Evolutionary conservation across 2,888 invertebrate genomes (phyloP), one percentile per base, ranked within the genome.

Genomic region (Galerucella nymphaeae): DNA sequence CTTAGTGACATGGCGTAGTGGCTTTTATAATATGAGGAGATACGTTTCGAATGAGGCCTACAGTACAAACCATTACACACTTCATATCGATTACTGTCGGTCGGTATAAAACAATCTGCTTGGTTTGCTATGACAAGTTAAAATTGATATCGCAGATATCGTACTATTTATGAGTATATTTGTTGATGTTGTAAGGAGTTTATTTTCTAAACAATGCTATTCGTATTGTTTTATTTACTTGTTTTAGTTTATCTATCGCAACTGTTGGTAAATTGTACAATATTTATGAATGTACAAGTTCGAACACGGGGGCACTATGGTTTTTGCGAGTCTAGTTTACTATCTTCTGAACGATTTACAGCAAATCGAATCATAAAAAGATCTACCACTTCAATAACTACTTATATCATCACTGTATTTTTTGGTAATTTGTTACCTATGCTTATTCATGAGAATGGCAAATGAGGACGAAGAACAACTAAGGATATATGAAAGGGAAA

Each of bases 101-200:
- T 48, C 48, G 5, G 8, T 48, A 48, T n/a, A n/a, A 48, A 45
- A 45, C 14, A 45, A 45, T 45, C 48, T 48, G 48, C n/a, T 48
- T n/a, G 48, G n/a, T 48, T 48, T 48, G 48, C 14, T 48, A n/a
- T 48, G 48, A 48, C 48, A 48, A 48, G 3, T 48, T 48, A 48
- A n/a, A 48, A 48, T 48, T 48, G 48, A 48, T 48, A 48, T n/a
- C 6, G 8, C 48, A 6, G 48, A 48, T 48, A 48, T 48, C n/a
- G 8, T 48, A 48, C 30, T 38, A 38, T 38, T n/a, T 48, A 48
- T 6, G 14, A 48, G n/a, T 14, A 48, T n/a, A n/a, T 14, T 48
- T 48, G 48, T n/a, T 48, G 48, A 48, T 48, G n/a, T 48, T 48
- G n/a, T 48, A 48, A 48, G 48, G n/a, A 48, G n/a, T 48, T 48